These are phyloP conservation scores for Bombyx huttoni DNA, from an alignment of 2,888 invertebrate species.

Conservation along the genomic window DNA sequence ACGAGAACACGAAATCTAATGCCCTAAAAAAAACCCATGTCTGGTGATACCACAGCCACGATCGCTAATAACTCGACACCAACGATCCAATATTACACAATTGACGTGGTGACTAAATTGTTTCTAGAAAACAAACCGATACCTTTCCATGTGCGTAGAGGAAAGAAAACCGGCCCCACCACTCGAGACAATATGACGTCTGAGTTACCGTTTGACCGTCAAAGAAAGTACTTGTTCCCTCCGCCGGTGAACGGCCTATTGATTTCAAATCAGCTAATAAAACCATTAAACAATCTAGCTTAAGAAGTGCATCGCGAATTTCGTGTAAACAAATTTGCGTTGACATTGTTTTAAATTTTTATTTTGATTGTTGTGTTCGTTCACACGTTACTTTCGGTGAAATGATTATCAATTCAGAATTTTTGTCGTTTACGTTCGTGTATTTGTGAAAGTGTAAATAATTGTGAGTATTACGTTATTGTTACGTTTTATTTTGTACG, in stretches of 20 bases:
- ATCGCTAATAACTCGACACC: too few relatives aligned
- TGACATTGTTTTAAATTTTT: not conserved
- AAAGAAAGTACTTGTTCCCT: conserved; percentile 1
- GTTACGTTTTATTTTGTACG: not conserved
- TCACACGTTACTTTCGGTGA: not conserved
- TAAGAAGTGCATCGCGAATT: not conserved
- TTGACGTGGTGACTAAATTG: not conserved
- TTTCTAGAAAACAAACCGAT: not conserved
- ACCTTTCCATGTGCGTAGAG: not conserved
- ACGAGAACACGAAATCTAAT: too few relatives aligned
- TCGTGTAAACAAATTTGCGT: not conserved
- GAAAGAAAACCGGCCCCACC: not conserved
- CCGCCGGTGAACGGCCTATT: not conserved
- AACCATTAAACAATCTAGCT: not conserved
- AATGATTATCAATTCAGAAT: conserved; percentile 1
- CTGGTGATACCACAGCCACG: too few relatives aligned
- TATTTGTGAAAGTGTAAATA: conserved; percentile 4
- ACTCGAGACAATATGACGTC: not conserved
- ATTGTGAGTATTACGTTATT: conserved; percentile 1
- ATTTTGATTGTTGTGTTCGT: not conserved
- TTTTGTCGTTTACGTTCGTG: conserved; percentile 1
- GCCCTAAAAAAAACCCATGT: too few relatives aligned
- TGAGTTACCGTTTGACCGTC: not conserved
- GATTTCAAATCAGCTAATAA: not conserved
- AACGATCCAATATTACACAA: not conserved